Evolutionary conservation across 23 tunicate genomes (phyloP).

Genomic region (Ciona savignyi): DNA sequence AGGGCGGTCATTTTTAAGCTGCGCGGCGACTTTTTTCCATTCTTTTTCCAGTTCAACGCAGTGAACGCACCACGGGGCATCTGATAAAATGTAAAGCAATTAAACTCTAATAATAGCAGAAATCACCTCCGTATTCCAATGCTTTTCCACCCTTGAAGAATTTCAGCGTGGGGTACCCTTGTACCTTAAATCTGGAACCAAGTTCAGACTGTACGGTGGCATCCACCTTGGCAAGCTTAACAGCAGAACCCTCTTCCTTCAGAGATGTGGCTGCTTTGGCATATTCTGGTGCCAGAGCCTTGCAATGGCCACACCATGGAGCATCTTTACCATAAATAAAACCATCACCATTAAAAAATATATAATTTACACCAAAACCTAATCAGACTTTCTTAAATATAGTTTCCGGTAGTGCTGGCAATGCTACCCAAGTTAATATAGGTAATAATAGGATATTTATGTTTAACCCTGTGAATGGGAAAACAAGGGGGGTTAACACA

Average conservation of each 20-base stretch:
- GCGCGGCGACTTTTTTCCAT: conserved; percentile 39
- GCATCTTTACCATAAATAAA: conserved; percentile 60
- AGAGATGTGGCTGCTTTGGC: conserved; percentile 76
- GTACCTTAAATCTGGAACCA: conserved; percentile 60
- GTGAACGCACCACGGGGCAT: conserved; percentile 79
- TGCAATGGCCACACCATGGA: conserved; percentile 99
- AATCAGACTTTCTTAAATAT: background rate
- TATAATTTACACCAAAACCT: background rate
- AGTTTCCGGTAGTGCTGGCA: too few relatives aligned
- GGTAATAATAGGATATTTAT: too few relatives aligned
- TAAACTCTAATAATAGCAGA: background rate
- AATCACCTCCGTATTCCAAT: conserved; percentile 71
- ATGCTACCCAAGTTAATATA: too few relatives aligned
- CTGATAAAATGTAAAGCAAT: conserved; percentile 12
- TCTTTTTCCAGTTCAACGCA: conserved; percentile 40
- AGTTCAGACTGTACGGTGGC: conserved; percentile 69
- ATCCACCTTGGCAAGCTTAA: conserved; percentile 87
- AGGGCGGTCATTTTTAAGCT: conserved; percentile 24
- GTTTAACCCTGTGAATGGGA: too few relatives aligned
- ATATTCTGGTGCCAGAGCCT: conserved; percentile 95
- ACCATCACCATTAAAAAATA: background rate
- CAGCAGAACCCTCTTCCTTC: conserved; percentile 5
- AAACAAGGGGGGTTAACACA: too few relatives aligned
- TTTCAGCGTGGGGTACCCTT: conserved; percentile 95
- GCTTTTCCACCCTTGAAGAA: conserved; percentile 72